A percentile compares a stretch with the other conserved stretches of the same genome.
These are phyloP conservation scores for Sebastes hopkinsi DNA, from an alignment of 2,797 vertebrate species.

Conservation along the genomic window DNA sequence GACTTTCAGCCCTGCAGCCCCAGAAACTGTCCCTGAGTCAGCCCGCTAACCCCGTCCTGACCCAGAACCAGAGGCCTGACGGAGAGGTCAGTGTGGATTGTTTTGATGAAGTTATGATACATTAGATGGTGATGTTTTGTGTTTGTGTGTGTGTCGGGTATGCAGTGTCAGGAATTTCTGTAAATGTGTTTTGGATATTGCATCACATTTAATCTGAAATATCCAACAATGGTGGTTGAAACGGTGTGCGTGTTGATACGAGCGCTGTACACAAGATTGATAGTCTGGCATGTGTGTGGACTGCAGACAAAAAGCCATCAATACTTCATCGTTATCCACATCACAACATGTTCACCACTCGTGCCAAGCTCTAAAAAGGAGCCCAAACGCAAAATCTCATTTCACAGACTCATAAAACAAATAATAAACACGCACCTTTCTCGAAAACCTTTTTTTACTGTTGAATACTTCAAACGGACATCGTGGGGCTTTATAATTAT, in stretches of 20 bases:
- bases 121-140: neutral
- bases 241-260: slow-evolving; percentile 16
- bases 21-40: slow-evolving; percentile 71
- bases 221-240: neutral
- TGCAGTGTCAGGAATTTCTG: neutral
- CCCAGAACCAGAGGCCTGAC: slow-evolving; percentile 75
- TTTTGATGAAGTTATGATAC: neutral
- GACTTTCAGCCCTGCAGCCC: slow-evolving; percentile 88
- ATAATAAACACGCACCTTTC: slow-evolving; percentile 34
- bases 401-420: slow-evolving; percentile 45
- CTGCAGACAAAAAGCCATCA: slow-evolving; percentile 30
- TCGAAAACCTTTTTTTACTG: slow-evolving; percentile 2
- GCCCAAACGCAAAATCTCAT: slow-evolving; percentile 12
- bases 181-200: neutral
- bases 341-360: slow-evolving; percentile 17
- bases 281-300: slow-evolving; percentile 16
- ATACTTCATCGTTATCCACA: slow-evolving; percentile 33
- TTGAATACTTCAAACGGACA: slow-evolving; percentile 25
- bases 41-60: slow-evolving; percentile 32
- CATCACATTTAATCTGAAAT: neutral
- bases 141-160: neutral
- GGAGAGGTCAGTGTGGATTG: slow-evolving; percentile 87
- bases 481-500: slow-evolving; percentile 49
- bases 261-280: neutral
- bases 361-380: slow-evolving; percentile 20